Percentiles rank a stretch among this genome's conserved stretches.
Conservation (phyloP, 2,797 vertebrate species). For the Taenioides sp. region DNA sequence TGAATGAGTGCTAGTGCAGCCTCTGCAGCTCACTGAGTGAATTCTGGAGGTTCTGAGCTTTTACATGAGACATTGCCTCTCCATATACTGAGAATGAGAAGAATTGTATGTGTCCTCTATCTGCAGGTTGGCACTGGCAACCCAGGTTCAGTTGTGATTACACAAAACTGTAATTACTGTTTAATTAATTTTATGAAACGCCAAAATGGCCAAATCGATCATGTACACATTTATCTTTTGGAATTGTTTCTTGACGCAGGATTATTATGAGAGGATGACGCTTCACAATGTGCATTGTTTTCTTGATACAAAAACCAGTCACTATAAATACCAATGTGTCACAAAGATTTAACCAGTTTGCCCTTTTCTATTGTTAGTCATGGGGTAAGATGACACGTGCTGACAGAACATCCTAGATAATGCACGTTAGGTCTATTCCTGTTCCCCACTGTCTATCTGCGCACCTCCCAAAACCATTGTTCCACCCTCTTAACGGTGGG, state of each 20-base stretch:
- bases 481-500: constrained; percentile 15
- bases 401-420: neutral
- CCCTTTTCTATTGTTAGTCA: neutral
- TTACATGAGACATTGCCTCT: too few relatives aligned
- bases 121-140: too few relatives aligned
- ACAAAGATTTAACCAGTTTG: constrained; percentile 3
- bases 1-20: too few relatives aligned
- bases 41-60: too few relatives aligned
- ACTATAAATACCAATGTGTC: constrained; percentile 6
- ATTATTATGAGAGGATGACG: neutral
- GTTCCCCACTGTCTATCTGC: neutral
- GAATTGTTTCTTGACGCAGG: too few relatives aligned
- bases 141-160: too few relatives aligned
- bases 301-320: constrained; percentile 1
- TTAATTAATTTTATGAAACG: neutral
- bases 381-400: neutral
- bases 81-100: too few relatives aligned
- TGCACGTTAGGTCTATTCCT: neutral
- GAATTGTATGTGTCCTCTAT: too few relatives aligned
- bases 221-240: neutral
- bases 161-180: neutral
- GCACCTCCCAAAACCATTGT: constrained; percentile 7
- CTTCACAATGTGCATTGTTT: neutral
- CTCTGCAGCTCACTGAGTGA: too few relatives aligned
- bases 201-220: neutral